phyloP scores from a whole-genome alignment of 2,888 invertebrate species.

The Apeira syringaria region DNA sequence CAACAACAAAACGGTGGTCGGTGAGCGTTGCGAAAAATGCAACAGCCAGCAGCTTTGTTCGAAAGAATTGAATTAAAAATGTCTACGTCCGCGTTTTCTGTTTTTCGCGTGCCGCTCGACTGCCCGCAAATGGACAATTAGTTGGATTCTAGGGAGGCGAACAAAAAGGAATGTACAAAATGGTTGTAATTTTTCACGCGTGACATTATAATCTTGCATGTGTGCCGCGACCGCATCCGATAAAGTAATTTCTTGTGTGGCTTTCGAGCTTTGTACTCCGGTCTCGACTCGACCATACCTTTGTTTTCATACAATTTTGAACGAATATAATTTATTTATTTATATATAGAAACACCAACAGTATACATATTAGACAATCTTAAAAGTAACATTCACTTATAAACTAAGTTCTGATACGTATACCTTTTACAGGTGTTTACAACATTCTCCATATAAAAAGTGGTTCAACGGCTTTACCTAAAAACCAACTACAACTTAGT shows the following conservation, averaged over 20 bases:
- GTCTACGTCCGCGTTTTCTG: slow-evolving; percentile 62
- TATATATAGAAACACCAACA: too few relatives aligned
- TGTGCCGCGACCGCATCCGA: background rate
- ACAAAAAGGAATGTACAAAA: slow-evolving; percentile 19
- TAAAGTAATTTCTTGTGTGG: slow-evolving; percentile 6
- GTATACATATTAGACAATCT: too few relatives aligned
- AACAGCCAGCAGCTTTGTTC: slow-evolving; percentile 69
- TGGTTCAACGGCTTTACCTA: too few relatives aligned
- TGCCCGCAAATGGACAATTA: slow-evolving; percentile 79
- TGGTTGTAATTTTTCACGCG: slow-evolving; percentile 23
- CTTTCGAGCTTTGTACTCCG: background rate
- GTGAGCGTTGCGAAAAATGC: slow-evolving; percentile 59
- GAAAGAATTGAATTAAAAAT: slow-evolving; percentile 79
- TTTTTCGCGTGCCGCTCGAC: slow-evolving; percentile 70
- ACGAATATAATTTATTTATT: too few relatives aligned
- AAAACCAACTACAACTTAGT: too few relatives aligned
- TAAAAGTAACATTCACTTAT: too few relatives aligned
- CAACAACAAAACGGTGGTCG: slow-evolving; percentile 52
- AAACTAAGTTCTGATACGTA: too few relatives aligned
- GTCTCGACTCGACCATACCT: too few relatives aligned
- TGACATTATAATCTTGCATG: slow-evolving; percentile 17
- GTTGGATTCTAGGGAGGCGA: slow-evolving; percentile 36
- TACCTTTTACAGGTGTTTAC: too few relatives aligned
- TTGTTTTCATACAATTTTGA: too few relatives aligned
- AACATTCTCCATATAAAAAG: too few relatives aligned